These are phyloP conservation scores for Bombus impatiens DNA, from an alignment of 1,140 invertebrate genomes.

Conservation along the genomic window DNA sequence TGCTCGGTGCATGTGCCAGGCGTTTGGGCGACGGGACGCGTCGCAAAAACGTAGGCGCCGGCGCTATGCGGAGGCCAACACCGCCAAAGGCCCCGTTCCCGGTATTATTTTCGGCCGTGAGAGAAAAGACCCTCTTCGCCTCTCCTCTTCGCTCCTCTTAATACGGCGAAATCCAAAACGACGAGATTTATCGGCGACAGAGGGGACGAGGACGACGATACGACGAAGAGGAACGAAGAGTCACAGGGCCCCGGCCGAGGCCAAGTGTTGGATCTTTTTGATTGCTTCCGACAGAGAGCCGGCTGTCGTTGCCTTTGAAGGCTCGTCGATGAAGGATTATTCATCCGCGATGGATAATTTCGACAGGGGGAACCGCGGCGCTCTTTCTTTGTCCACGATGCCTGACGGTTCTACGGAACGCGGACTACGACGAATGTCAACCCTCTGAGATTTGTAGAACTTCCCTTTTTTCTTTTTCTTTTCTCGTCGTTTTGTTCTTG, in stretches of 20 bases:
- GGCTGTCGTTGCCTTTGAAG: constrained; percentile 62
- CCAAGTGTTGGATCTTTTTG: constrained; percentile 60
- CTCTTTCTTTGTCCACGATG: constrained; percentile 39
- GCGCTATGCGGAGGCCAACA: constrained; percentile 69
- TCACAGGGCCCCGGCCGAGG: constrained; percentile 3
- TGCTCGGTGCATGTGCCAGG: constrained; percentile 30
- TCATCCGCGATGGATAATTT: constrained; percentile 54
- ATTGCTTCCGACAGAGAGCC: constrained; percentile 57
- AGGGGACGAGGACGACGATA: background rate
- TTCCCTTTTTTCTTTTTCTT: background rate
- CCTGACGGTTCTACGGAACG: constrained; percentile 23
- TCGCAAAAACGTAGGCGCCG: constrained; percentile 75
- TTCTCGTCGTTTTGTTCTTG: too few relatives aligned
- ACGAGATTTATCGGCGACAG: constrained; percentile 58
- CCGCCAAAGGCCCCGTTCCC: constrained; percentile 73
- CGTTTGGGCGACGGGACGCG: constrained; percentile 62
- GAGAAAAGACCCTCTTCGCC: constrained; percentile 58
- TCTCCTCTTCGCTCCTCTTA: constrained; percentile 19
- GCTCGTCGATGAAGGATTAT: constrained; percentile 54
- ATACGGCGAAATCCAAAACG: constrained; percentile 71
- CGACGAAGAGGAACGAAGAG: background rate
- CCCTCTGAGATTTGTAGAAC: constrained; percentile 9
- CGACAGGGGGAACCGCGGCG: constrained; percentile 9
- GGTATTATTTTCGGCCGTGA: constrained; percentile 71
- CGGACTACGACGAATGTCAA: constrained; percentile 8